Percentiles rank a stretch among this genome's conserved stretches.
These are phyloP conservation scores for Panulirus ornatus DNA, from an alignment of 1,140 invertebrate genomes.

Conservation along the genomic window DNA sequence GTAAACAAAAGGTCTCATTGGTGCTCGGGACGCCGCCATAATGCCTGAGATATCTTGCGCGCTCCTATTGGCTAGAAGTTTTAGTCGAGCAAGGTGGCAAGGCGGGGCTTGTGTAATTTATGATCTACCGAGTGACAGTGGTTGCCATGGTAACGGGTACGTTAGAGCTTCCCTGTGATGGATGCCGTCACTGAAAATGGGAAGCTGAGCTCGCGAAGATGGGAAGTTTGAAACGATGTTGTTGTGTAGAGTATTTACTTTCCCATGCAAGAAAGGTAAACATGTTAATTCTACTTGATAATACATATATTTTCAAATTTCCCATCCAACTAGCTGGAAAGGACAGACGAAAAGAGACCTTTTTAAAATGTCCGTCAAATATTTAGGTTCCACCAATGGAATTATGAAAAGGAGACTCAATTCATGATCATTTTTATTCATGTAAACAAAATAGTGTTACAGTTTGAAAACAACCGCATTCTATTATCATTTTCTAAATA, in stretches of 20 bases:
- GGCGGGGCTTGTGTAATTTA: slow-evolving; percentile 40
- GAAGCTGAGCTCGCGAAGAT: neutral
- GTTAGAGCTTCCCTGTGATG: neutral
- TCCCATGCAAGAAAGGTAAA: neutral
- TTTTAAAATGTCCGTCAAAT: neutral
- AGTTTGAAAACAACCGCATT: neutral
- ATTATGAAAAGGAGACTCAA: no score
- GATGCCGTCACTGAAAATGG: slow-evolving; percentile 37
- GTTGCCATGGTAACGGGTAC: slow-evolving; percentile 34
- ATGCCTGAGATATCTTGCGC: neutral
- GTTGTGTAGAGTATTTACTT: neutral
- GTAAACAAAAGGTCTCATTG: slow-evolving; percentile 42
- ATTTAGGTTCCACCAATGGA: no score
- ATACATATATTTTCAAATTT: neutral
- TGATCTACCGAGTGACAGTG: neutral
- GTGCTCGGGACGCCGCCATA: neutral
- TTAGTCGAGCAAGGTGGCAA: neutral
- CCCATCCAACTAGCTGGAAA: neutral
- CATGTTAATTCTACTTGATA: neutral
- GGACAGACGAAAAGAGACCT: neutral
- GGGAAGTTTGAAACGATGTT: neutral
- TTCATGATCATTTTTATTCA: no score
- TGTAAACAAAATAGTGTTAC: no score
- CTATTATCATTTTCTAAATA: neutral
- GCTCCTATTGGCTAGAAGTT: slow-evolving; percentile 11